Evolutionary conservation across 2,797 vertebrate genomes (phyloP).

Genomic region (Sebastes cheni): DNA sequence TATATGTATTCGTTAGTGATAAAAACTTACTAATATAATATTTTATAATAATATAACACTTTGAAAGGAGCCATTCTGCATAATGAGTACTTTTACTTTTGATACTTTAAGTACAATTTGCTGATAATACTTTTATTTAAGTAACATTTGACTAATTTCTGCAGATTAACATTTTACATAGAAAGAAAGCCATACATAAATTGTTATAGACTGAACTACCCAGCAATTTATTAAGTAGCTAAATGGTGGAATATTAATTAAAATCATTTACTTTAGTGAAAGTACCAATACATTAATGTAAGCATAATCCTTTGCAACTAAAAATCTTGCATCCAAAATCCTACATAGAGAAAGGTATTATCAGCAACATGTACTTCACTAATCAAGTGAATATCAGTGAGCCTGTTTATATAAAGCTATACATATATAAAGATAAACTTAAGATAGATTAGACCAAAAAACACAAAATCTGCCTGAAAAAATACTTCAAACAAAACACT

Average conservation of each 20-base stretch:
- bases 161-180: background rate
- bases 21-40: background rate
- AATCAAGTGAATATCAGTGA: background rate
- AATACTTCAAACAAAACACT: background rate
- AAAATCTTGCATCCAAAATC: background rate
- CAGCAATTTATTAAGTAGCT: background rate
- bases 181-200: background rate
- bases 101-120: background rate
- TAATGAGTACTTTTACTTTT: background rate
- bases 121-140: background rate
- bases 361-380: background rate
- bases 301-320: background rate
- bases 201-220: background rate
- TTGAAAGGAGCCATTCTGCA: background rate
- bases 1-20: no score
- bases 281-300: background rate
- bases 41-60: background rate
- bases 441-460: background rate
- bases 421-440: background rate
- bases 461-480: background rate
- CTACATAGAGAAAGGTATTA: background rate
- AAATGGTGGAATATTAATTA: background rate
- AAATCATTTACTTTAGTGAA: background rate
- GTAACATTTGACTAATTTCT: background rate
- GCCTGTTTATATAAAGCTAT: background rate